These are phyloP conservation scores for Actenoides hombroni DNA, from an alignment of 2,113 vertebrate species.

Conservation along the genomic window DNA sequence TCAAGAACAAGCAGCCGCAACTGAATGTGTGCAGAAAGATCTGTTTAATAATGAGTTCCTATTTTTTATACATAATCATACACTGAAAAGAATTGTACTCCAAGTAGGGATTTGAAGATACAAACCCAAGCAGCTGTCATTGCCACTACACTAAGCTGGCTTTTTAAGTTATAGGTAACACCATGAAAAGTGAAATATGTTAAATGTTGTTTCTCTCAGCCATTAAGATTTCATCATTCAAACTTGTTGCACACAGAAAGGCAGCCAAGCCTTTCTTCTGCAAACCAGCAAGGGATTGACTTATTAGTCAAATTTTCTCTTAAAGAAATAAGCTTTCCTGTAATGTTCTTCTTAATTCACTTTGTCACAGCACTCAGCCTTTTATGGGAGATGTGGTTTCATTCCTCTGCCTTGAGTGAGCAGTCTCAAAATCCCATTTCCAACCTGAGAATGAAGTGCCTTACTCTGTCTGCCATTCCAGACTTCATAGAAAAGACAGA, in stretches of 20 bases:
- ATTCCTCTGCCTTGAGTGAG: not conserved
- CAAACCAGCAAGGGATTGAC: not conserved
- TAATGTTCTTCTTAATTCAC: not conserved
- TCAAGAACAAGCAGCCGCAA: not conserved
- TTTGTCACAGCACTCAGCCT: not conserved
- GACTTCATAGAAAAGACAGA: not conserved
- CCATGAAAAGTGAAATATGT: not conserved
- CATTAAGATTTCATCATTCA: not conserved
- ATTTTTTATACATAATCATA: not conserved
- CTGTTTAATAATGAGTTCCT: not conserved
- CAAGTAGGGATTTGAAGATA: not conserved
- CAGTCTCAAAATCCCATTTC: not conserved
- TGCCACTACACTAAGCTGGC: not conserved
- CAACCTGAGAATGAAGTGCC: not conserved
- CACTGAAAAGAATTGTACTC: not conserved
- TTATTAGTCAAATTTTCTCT: not conserved
- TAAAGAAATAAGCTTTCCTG: not conserved
- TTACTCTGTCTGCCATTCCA: not conserved
- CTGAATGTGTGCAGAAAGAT: not conserved
- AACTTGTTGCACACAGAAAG: not conserved
- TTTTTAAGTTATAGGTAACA: not conserved
- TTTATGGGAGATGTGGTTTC: not conserved
- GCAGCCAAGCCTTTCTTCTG: not conserved
- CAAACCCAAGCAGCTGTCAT: not conserved
- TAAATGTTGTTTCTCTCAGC: not conserved